These are phyloP conservation scores for Clarias fuscus DNA, from an alignment of 2,797 vertebrate genomes.

Conservation along the genomic window DNA sequence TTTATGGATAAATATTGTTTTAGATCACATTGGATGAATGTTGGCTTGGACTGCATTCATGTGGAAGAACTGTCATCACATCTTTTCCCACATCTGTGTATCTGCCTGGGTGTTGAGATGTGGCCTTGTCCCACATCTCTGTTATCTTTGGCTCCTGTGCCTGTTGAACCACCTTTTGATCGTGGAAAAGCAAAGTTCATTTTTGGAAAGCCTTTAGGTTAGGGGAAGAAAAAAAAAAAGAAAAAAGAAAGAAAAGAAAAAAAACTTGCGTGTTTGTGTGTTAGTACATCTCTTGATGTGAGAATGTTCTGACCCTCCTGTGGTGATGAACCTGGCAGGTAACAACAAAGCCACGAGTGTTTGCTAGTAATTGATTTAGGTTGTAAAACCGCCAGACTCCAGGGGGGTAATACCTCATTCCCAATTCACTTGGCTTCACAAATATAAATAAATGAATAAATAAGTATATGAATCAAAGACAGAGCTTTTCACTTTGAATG, in stretches of 20 bases:
- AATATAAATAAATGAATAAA: slow-evolving; percentile 36
- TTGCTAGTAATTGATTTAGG: slow-evolving; percentile 57
- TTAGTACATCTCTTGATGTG: slow-evolving; percentile 40
- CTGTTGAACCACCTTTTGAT: slow-evolving; percentile 34
- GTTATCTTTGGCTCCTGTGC: slow-evolving; percentile 25
- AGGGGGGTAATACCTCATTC: slow-evolving; percentile 42
- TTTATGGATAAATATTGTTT: background rate
- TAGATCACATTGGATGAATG: background rate
- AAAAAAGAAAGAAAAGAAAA: background rate
- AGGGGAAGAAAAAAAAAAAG: background rate
- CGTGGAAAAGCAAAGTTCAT: slow-evolving; percentile 44
- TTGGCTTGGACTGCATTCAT: slow-evolving; percentile 10
- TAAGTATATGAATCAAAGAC: slow-evolving; percentile 16
- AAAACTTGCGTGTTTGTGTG: slow-evolving; percentile 37
- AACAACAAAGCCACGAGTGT: slow-evolving; percentile 52
- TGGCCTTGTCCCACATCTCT: slow-evolving; percentile 6
- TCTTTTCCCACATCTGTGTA: slow-evolving; percentile 1
- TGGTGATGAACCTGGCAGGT: slow-evolving; percentile 40
- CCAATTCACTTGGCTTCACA: slow-evolving; percentile 12
- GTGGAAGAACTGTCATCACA: slow-evolving; percentile 1
- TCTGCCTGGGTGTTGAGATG: background rate
- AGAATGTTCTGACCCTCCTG: slow-evolving; percentile 29
- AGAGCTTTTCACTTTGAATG: slow-evolving; percentile 3
- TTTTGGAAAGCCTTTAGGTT: slow-evolving; percentile 34
- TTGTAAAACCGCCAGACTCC: slow-evolving; percentile 47